Percentiles rank a stretch among this genome's conserved stretches.
phyloP scores from a whole-genome alignment of 2,888 invertebrate genomes.

The Abrostola triplasia region DNA sequence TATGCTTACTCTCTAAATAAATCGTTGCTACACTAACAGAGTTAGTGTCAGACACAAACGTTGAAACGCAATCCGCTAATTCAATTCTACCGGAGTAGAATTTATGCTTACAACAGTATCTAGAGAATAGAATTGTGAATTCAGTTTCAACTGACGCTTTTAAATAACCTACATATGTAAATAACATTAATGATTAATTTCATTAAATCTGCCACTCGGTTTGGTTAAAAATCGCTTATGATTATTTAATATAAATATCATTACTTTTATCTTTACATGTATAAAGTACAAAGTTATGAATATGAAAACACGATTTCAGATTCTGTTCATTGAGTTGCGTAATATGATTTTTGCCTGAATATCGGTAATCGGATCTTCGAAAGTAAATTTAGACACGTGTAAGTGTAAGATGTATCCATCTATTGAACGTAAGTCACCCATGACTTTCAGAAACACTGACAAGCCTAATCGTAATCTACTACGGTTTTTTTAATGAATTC shows the following conservation, averaged over 20 bases:
- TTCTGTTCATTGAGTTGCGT: conserved; percentile 4
- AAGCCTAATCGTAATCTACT: too few species aligned
- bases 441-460: too few species aligned
- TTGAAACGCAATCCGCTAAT: conserved; percentile 12
- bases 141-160: conserved; percentile 4
- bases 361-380: background rate
- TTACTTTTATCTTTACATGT: background rate
- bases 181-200: background rate
- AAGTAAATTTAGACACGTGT: background rate
- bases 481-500: too few species aligned
- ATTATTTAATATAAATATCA: background rate
- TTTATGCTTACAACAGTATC: conserved; percentile 13
- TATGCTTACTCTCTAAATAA: conserved; percentile 8
- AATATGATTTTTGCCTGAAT: conserved; percentile 2
- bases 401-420: background rate
- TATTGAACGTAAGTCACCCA: background rate
- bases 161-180: background rate
- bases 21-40: conserved; percentile 11
- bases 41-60: conserved; percentile 13
- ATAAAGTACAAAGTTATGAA: background rate
- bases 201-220: too few species aligned
- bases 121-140: conserved; percentile 1
- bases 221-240: too few species aligned
- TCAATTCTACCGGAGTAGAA: conserved; percentile 1
- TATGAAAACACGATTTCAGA: background rate